These are phyloP conservation scores for Labroides dimidiatus DNA, from an alignment of 2,797 vertebrate species.

Conservation along the genomic window DNA sequence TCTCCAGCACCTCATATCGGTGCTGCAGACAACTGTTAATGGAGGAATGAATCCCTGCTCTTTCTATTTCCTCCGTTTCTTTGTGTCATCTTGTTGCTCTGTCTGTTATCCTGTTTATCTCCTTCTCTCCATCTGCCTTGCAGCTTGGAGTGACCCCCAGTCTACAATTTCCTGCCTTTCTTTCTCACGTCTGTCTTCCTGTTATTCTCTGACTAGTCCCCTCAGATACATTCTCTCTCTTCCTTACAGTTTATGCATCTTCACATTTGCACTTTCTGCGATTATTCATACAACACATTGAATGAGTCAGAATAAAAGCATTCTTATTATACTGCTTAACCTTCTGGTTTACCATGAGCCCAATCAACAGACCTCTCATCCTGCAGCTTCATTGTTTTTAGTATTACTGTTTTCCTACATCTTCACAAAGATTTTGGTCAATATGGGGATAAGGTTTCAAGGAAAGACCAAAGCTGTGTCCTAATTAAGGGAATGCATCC, in stretches of 20 bases:
- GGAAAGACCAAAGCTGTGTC: too few species aligned
- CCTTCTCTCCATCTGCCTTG: conserved; percentile 67
- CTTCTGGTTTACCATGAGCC: not conserved
- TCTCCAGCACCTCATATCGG: not conserved
- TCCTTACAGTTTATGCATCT: conserved; percentile 15
- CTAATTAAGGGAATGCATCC: too few species aligned
- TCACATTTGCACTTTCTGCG: not conserved
- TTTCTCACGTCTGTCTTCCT: conserved; percentile 80
- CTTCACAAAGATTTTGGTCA: not conserved
- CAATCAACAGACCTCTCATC: not conserved
- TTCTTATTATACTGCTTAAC: not conserved
- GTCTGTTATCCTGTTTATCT: conserved; percentile 71
- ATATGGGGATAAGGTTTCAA: not conserved
- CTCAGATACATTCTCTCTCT: conserved; percentile 31
- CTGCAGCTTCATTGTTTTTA: not conserved
- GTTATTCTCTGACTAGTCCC: conserved; percentile 70
- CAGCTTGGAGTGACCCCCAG: conserved; percentile 46
- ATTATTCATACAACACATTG: not conserved
- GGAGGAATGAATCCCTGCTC: conserved; percentile 21
- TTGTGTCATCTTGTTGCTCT: conserved; percentile 47
- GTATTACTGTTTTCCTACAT: not conserved
- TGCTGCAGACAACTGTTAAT: conserved; percentile 27
- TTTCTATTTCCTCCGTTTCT: conserved; percentile 51
- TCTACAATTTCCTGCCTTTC: conserved; percentile 82
- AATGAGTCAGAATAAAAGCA: not conserved